Evolutionary conservation across 2,113 vertebrate genomes (phyloP).

Genomic region (Ascaphus truei): DNA sequence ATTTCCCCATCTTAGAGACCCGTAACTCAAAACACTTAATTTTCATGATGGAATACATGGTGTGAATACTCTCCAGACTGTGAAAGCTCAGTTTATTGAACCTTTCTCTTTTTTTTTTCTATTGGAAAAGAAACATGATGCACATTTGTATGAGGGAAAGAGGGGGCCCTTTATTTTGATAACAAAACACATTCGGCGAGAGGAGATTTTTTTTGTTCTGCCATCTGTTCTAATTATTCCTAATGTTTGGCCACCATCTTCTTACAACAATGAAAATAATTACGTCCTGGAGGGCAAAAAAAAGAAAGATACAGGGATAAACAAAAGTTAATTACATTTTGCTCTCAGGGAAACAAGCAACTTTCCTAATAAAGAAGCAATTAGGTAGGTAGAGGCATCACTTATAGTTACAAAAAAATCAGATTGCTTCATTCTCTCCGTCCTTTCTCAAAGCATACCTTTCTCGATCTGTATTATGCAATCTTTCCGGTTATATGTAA

Average conservation of each 20-base stretch:
- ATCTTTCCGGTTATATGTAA: too few species aligned
- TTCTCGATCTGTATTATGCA: too few species aligned
- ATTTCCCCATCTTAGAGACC: constrained; percentile 56
- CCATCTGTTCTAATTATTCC: constrained; percentile 70
- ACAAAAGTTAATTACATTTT: constrained; percentile 70
- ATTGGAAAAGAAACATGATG: constrained; percentile 59
- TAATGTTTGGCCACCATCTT: constrained; percentile 64
- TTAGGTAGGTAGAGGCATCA: constrained; percentile 56
- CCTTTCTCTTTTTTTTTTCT: constrained; percentile 41
- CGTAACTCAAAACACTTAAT: constrained; percentile 63
- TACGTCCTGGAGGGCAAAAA: constrained; percentile 62
- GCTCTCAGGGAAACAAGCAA: constrained; percentile 55
- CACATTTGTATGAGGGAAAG: constrained; percentile 44
- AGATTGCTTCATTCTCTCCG: constrained; percentile 40
- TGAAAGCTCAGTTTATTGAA: constrained; percentile 54
- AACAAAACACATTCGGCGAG: background rate
- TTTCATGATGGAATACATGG: constrained; percentile 66
- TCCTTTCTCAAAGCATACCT: too few species aligned
- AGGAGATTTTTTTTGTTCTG: constrained; percentile 34
- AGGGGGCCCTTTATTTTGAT: constrained; percentile 46
- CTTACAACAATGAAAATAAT: constrained; percentile 67
- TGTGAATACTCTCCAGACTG: constrained; percentile 50
- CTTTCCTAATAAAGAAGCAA: constrained; percentile 58
- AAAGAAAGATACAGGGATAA: constrained; percentile 58
- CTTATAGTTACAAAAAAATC: constrained; percentile 53